These are phyloP conservation scores for Plebejus melissa DNA, from an alignment of 2,888 invertebrate genomes.

Conservation along the genomic window DNA sequence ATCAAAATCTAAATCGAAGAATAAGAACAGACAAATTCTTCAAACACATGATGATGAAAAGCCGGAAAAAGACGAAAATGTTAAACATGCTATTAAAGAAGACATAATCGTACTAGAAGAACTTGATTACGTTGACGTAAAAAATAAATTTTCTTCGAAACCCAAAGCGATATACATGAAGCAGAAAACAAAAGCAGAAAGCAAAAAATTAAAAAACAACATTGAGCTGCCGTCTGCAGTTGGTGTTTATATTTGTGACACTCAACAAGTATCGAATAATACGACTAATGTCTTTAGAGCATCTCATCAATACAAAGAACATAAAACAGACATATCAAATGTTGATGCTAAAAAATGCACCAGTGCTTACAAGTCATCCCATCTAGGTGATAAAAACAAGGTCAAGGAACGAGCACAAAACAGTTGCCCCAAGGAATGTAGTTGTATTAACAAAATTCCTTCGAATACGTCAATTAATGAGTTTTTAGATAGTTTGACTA, in stretches of 20 bases:
- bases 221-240: slow-evolving; percentile 52
- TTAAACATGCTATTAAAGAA: neutral
- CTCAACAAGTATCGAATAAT: slow-evolving; percentile 43
- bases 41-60: neutral
- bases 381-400: neutral
- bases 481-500: slow-evolving; percentile 50
- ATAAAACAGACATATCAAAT: slow-evolving; percentile 33
- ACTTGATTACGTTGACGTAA: neutral
- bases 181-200: slow-evolving; percentile 23
- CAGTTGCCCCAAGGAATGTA: slow-evolving; percentile 47
- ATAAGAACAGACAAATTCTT: neutral
- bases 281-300: slow-evolving; percentile 34
- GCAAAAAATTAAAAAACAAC: slow-evolving; percentile 39
- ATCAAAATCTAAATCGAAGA: slow-evolving; percentile 1
- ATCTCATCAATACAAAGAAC: slow-evolving; percentile 40
- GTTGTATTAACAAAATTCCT: slow-evolving; percentile 61
- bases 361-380: neutral
- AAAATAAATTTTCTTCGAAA: slow-evolving; percentile 28
- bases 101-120: neutral
- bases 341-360: neutral
- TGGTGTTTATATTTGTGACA: slow-evolving; percentile 58
- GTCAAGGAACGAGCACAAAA: slow-evolving; percentile 33
- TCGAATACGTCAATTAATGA: slow-evolving; percentile 62
- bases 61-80: neutral
- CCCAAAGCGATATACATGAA: slow-evolving; percentile 32